These are phyloP conservation scores for Nylanderia fulva DNA, from an alignment of 1,140 invertebrate genomes.

Conservation along the genomic window DNA sequence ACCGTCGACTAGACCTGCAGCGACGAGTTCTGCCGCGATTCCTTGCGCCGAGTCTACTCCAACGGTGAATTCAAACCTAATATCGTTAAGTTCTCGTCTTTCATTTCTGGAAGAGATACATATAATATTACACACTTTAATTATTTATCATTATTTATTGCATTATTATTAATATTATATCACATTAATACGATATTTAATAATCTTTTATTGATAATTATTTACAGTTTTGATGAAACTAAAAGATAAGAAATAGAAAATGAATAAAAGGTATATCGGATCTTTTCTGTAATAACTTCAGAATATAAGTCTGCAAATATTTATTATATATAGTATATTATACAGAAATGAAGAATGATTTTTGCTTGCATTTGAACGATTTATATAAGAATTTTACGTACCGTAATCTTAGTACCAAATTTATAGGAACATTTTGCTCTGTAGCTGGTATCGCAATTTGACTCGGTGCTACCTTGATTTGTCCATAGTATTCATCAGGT, in stretches of 20 bases:
- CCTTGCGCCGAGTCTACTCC: conserved; percentile 97
- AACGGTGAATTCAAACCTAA: conserved; percentile 97
- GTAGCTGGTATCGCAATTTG: conserved; percentile 73
- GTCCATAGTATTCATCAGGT: conserved; percentile 80
- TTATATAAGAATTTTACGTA: conserved; percentile 73
- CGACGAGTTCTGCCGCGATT: conserved; percentile 97
- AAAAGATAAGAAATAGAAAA: too few relatives aligned
- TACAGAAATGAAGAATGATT: conserved; percentile 4
- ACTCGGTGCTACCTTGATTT: conserved; percentile 77
- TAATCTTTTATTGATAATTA: neutral
- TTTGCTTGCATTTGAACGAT: neutral
- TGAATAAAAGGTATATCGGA: too few relatives aligned
- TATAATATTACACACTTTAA: conserved; percentile 9
- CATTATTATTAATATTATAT: too few relatives aligned
- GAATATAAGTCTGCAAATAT: too few relatives aligned
- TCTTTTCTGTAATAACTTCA: too few relatives aligned
- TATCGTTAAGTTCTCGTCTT: conserved; percentile 97
- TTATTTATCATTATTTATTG: neutral
- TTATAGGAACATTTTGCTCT: conserved; percentile 87
- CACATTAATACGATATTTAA: too few relatives aligned
- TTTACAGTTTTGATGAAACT: neutral
- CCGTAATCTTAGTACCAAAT: conserved; percentile 94
- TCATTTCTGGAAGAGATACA: conserved; percentile 90
- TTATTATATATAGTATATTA: neutral
- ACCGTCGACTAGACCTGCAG: conserved; percentile 97